Conservation (phyloP, 1,140 invertebrate genomes). For the Idris sp. region DNA sequence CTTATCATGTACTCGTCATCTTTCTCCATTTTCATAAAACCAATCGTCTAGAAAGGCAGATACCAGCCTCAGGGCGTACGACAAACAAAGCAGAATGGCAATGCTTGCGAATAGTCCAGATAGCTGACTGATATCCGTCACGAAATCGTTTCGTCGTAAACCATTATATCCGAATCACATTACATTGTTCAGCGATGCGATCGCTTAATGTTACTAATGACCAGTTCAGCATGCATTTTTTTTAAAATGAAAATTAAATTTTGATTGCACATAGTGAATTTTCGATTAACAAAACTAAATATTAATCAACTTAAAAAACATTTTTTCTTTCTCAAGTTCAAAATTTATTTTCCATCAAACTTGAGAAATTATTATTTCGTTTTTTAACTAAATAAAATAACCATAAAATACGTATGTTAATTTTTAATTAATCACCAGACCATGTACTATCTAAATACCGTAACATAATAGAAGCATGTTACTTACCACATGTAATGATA, state of each 20-base stretch:
- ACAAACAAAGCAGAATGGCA: conserved; percentile 59
- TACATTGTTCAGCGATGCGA: conserved; percentile 59
- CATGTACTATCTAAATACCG: conserved; percentile 7
- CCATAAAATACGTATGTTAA: conserved; percentile 2
- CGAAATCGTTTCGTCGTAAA: conserved; percentile 58
- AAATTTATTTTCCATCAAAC: too few species aligned
- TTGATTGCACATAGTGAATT: conserved; percentile 32
- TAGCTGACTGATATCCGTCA: conserved; percentile 62
- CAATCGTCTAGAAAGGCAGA: conserved; percentile 67
- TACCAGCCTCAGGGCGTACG: conserved; percentile 56
- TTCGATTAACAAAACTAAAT: conserved; percentile 29
- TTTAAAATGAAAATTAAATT: conserved; percentile 40
- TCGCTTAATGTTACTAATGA: conserved; percentile 56
- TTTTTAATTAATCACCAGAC: conserved; percentile 23
- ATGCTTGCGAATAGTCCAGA: conserved; percentile 52
- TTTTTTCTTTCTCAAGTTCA: conserved; percentile 12
- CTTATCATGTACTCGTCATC: conserved; percentile 62
- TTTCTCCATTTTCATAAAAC: conserved; percentile 64
- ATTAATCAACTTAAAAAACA: conserved; percentile 38
- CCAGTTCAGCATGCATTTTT: conserved; percentile 34
- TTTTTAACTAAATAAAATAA: too few species aligned
- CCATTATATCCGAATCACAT: conserved; percentile 57
- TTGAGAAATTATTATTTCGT: too few species aligned
- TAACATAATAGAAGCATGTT: conserved; percentile 1
- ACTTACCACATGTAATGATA: conserved; percentile 16